Percentiles rank a stretch among this genome's conserved stretches.
Evolutionary conservation across 2,888 invertebrate species (phyloP).

Genomic region (Lomographa bimaculata): DNA sequence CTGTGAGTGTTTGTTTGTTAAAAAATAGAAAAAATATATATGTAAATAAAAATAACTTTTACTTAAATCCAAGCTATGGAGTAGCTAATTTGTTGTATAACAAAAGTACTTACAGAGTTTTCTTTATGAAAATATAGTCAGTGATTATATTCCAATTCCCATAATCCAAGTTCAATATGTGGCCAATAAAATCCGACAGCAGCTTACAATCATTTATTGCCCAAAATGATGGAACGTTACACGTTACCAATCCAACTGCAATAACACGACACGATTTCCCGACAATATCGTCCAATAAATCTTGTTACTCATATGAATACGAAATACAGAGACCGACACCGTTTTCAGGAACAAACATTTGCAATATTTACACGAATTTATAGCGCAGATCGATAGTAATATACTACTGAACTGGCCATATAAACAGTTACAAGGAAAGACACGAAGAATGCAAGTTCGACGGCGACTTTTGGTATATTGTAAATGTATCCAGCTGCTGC

Average conservation of each 20-base stretch:
- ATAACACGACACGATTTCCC: conserved; percentile 13
- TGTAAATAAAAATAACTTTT: no score
- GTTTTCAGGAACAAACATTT: no score
- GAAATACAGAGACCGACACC: no score
- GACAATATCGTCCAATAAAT: conserved; percentile 16
- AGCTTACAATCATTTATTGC: conserved; percentile 7
- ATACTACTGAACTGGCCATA: conserved; percentile 51
- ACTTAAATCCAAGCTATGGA: no score
- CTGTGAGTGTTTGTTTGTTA: no score
- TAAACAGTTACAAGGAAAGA: conserved; percentile 50
- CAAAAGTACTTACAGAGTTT: no score
- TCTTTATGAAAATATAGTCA: no score
- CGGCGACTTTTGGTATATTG: conserved; percentile 35
- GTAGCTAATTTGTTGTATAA: no score
- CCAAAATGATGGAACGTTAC: conserved; percentile 14
- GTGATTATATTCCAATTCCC: no score
- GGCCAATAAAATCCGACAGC: conserved; percentile 8
- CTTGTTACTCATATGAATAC: conserved; percentile 8
- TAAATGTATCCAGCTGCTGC: conserved; percentile 44
- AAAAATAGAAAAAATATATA: no score
- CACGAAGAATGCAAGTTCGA: conserved; percentile 46
- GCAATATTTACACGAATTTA: conserved; percentile 20
- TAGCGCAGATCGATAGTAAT: conserved; percentile 39
- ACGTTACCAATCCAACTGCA: conserved; percentile 15
- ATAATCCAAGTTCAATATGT: conserved; percentile 3